A percentile compares a stretch with the other conserved stretches of the same genome.
Conservation (phyloP, 2,113 vertebrate genomes). For the Boleophthalmus pectinirostris region DNA sequence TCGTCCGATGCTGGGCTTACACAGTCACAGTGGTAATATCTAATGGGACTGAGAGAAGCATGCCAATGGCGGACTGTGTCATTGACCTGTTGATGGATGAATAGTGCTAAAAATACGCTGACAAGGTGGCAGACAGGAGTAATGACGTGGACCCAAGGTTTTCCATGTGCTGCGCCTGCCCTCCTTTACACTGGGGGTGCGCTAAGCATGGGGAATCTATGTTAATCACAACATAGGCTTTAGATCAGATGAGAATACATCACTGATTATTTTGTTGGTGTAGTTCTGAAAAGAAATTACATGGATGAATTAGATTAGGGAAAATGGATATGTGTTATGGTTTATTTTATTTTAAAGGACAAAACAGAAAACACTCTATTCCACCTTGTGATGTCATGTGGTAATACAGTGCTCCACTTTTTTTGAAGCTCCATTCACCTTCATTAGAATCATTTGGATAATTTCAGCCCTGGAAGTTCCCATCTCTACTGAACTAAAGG, state of each 20-base stretch:
- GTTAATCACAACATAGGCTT: background rate
- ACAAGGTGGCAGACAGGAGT: constrained; percentile 77
- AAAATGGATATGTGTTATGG: too few species aligned
- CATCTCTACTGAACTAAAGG: too few species aligned
- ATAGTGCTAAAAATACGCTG: constrained; percentile 76
- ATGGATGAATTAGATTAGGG: background rate
- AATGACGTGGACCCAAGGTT: constrained; percentile 79
- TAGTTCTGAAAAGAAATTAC: background rate
- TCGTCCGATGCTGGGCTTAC: constrained; percentile 38
- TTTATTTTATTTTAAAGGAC: too few species aligned
- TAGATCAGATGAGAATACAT: background rate
- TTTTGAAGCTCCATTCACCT: too few species aligned
- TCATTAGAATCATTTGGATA: too few species aligned
- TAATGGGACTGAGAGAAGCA: constrained; percentile 64
- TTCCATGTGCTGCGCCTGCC: constrained; percentile 67
- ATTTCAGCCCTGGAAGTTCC: too few species aligned
- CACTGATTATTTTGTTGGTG: background rate
- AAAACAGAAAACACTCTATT: too few species aligned
- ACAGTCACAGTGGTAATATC: constrained; percentile 38
- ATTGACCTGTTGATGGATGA: constrained; percentile 81
- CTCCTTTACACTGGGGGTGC: constrained; percentile 54
- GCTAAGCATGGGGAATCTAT: background rate
- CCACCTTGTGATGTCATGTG: too few species aligned
- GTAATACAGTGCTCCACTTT: too few species aligned
- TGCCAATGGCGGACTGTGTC: constrained; percentile 77